Percentiles rank a stretch among this genome's conserved stretches.
These are phyloP conservation scores for Danaus plexippus DNA, from an alignment of 1,140 invertebrate species.

Conservation along the genomic window DNA sequence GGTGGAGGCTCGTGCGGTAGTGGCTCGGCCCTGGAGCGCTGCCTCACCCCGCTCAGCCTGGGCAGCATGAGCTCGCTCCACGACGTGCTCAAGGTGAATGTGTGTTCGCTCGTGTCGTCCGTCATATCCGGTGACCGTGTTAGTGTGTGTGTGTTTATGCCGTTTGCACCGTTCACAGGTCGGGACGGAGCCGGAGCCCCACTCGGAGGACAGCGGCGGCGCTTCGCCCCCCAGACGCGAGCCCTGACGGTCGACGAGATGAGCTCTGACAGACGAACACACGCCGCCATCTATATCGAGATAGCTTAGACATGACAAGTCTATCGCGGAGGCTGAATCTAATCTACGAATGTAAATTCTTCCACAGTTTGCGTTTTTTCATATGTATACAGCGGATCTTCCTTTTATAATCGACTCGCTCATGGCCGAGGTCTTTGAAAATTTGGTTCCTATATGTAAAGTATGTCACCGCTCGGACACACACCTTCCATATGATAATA, in stretches of 20 bases:
- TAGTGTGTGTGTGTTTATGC: constrained; percentile 5
- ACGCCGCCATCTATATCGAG: background rate
- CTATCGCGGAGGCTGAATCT: too few species aligned
- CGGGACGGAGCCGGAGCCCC: constrained; percentile 36
- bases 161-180: constrained; percentile 25
- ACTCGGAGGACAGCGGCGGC: constrained; percentile 54
- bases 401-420: too few species aligned
- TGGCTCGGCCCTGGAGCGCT: constrained; percentile 71
- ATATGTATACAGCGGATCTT: too few species aligned
- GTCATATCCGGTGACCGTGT: background rate
- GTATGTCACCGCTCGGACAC: background rate
- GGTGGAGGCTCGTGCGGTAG: constrained; percentile 65
- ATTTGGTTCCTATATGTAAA: too few species aligned
- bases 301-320: background rate
- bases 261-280: background rate
- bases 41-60: constrained; percentile 77
- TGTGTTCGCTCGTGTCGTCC: background rate
- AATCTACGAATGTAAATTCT: too few species aligned
- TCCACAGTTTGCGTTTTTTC: too few species aligned
- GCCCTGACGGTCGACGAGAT: constrained; percentile 34
- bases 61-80: constrained; percentile 83
- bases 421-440: too few species aligned
- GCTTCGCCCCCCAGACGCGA: constrained; percentile 51
- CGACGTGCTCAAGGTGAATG: constrained; percentile 75
- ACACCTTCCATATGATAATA: constrained; percentile 57